A percentile compares a stretch with the other conserved stretches of the same genome.
Conservation (phyloP, 2,888 invertebrate genomes). For the Trilocha varians region DNA sequence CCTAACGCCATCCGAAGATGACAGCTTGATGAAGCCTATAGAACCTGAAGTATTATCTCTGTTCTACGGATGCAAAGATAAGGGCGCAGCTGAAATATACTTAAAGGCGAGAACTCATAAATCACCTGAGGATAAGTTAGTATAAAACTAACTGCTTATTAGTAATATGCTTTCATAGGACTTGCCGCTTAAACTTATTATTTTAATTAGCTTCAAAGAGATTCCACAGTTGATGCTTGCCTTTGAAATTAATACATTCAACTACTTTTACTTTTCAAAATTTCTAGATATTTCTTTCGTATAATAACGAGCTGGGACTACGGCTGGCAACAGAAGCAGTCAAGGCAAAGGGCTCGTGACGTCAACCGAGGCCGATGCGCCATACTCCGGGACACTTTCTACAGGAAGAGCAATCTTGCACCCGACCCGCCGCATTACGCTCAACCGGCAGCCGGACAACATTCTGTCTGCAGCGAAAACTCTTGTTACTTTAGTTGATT, state of each 20-base stretch:
- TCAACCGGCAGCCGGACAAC: conserved; percentile 53
- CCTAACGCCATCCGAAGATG: conserved; percentile 29
- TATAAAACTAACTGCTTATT: conserved; percentile 6
- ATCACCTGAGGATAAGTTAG: conserved; percentile 68
- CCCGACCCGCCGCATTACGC: conserved; percentile 72
- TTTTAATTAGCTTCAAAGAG: too few species aligned
- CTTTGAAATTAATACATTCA: too few species aligned
- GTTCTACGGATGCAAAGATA: conserved; percentile 57
- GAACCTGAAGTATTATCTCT: conserved; percentile 54
- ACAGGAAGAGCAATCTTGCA: conserved; percentile 67
- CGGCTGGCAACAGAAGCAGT: conserved; percentile 73
- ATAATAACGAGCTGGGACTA: conserved; percentile 67
- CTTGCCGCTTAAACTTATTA: too few species aligned
- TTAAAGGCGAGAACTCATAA: conserved; percentile 59
- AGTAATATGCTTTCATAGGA: too few species aligned
- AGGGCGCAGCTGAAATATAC: conserved; percentile 62
- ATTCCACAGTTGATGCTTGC: too few species aligned
- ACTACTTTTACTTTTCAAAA: not conserved
- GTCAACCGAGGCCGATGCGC: conserved; percentile 63
- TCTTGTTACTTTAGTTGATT: conserved; percentile 35
- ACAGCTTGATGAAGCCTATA: conserved; percentile 65
- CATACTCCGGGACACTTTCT: conserved; percentile 70
- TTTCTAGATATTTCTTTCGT: conserved; percentile 64
- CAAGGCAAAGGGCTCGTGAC: conserved; percentile 37
- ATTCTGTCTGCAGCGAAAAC: conserved; percentile 55